phyloP scores from a whole-genome alignment of 2,888 invertebrate species.

The Lottia gigantea region DNA sequence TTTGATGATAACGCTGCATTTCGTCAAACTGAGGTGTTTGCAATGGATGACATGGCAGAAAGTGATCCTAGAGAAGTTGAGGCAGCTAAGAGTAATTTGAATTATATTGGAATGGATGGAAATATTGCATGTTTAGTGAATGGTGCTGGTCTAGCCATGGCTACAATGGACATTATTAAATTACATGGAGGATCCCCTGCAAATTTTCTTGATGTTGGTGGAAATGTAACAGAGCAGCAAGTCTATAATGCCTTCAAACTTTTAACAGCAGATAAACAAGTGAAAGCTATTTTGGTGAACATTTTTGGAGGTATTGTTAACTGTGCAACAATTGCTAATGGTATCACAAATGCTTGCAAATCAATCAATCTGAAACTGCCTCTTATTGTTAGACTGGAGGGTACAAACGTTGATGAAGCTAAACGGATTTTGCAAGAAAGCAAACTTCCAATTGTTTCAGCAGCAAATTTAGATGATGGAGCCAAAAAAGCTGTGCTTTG shows the following conservation, averaged over 20 bases:
- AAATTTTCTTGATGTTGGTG: constrained; percentile 98
- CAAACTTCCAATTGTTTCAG: constrained; percentile 84
- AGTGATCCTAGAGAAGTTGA: constrained; percentile 94
- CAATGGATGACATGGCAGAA: constrained; percentile 87
- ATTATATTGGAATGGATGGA: constrained; percentile 97
- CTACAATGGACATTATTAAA: constrained; percentile 99
- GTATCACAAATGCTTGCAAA: constrained; percentile 89
- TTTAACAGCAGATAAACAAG: constrained; percentile 79
- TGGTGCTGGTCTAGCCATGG: constrained; percentile 99
- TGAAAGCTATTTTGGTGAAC: constrained; percentile 95
- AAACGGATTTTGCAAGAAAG: constrained; percentile 85
- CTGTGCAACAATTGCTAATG: constrained; percentile 95
- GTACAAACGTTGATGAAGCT: constrained; percentile 88
- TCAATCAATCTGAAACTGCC: constrained; percentile 85
- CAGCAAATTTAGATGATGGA: constrained; percentile 90
- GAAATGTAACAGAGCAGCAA: constrained; percentile 93
- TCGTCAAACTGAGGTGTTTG: constrained; percentile 86
- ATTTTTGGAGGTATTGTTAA: constrained; percentile 99
- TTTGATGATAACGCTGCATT: constrained; percentile 99
- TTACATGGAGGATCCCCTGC: constrained; percentile 96
- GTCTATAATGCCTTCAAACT: constrained; percentile 93
- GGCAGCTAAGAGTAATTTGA: constrained; percentile 88
- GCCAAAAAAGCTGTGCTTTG: constrained; percentile 84
- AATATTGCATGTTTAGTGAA: constrained; percentile 98
- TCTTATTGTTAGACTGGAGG: constrained; percentile 93